A percentile compares a stretch with the other conserved stretches of the same genome.
phyloP scores from a whole-genome alignment of 2,113 vertebrate species.

The Cynocephalus volans region DNA sequence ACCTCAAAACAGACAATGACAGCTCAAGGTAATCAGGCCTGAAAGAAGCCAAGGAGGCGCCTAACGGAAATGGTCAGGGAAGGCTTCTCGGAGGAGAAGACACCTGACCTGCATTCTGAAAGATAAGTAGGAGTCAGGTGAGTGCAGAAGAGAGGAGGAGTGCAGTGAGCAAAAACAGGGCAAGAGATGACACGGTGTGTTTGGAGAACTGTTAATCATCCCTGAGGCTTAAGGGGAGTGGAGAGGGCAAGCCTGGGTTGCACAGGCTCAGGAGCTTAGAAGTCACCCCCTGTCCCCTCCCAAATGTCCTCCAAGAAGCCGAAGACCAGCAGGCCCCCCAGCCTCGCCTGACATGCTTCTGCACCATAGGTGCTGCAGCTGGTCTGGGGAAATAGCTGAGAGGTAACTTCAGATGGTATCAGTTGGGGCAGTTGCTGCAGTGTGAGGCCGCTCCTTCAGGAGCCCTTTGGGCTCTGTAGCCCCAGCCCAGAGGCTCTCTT shows the following conservation, averaged over 20 bases:
- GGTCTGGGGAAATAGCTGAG: not conserved
- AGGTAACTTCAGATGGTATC: slow-evolving; percentile 31
- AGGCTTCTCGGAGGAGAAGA: slow-evolving; percentile 40
- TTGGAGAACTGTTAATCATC: not conserved
- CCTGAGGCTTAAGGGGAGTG: not conserved
- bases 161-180: not conserved
- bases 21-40: not conserved
- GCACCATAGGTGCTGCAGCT: not conserved
- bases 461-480: not conserved
- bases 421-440: not conserved
- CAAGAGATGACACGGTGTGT: not conserved
- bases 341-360: not conserved
- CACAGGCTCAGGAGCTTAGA: not conserved
- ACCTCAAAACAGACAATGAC: not conserved
- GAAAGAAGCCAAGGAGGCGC: not conserved
- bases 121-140: not conserved
- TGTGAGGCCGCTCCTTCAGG: not conserved
- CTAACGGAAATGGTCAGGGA: not conserved
- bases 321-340: not conserved
- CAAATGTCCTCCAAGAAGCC: not conserved
- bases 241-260: not conserved
- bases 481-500: not conserved
- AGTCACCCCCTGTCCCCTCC: not conserved
- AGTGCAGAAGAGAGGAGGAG: not conserved
- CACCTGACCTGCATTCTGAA: slow-evolving; percentile 15